Evolutionary conservation across 2,113 vertebrate genomes (phyloP).

Genomic region (Megatriorchis doriae): DNA sequence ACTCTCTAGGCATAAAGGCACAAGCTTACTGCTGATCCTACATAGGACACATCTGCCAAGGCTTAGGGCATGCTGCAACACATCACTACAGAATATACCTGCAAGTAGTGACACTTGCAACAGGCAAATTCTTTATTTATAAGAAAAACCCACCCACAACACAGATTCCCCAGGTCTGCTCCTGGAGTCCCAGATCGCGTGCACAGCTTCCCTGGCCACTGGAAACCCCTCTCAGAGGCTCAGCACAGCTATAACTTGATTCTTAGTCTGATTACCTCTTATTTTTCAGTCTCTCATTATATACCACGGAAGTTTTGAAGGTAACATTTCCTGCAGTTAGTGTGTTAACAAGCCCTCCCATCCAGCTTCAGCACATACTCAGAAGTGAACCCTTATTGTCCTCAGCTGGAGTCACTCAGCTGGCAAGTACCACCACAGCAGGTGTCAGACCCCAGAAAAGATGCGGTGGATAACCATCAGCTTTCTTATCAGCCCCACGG

Average conservation of each 20-base stretch:
- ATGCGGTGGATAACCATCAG: neutral
- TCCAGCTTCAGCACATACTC: neutral
- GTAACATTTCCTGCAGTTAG: neutral
- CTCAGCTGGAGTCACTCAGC: neutral
- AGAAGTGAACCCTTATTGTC: fast-evolving
- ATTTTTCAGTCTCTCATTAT: neutral
- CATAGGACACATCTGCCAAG: fast-evolving
- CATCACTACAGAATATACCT: fast-evolving
- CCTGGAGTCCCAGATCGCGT: fast-evolving
- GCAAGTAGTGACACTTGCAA: neutral
- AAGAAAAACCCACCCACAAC: neutral
- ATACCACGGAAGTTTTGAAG: neutral
- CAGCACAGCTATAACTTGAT: neutral
- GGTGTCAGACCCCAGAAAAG: neutral
- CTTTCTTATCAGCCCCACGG: neutral
- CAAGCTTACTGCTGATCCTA: neutral
- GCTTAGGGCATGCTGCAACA: neutral
- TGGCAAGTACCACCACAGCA: neutral
- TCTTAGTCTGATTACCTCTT: neutral
- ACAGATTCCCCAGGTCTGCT: neutral
- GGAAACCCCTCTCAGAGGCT: neutral
- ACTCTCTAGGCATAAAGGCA: neutral
- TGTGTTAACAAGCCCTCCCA: neutral
- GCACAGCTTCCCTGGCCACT: neutral
- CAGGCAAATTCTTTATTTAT: neutral